phyloP scores from a whole-genome alignment of 2,113 vertebrate genomes.

The Perca flavescens region DNA sequence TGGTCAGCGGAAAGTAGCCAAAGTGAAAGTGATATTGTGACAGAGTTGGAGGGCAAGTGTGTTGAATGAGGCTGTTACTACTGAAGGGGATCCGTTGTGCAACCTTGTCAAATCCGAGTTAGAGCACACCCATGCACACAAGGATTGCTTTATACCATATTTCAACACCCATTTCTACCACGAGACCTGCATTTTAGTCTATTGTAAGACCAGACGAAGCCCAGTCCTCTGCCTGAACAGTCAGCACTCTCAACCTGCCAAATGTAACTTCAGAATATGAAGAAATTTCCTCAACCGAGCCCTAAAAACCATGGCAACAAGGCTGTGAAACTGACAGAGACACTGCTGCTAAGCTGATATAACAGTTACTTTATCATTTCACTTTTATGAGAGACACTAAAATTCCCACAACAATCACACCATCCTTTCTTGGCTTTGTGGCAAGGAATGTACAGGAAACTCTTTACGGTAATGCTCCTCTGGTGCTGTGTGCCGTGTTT shows the following conservation, averaged over 20 bases:
- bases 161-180: constrained; percentile 17
- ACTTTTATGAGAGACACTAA: constrained; percentile 59
- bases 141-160: neutral
- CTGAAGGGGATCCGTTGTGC: constrained; percentile 41
- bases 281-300: constrained; percentile 53
- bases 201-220: constrained; percentile 18
- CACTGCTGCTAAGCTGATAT: constrained; percentile 29
- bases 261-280: constrained; percentile 50
- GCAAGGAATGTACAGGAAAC: constrained; percentile 25
- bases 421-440: constrained; percentile 17
- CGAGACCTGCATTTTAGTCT: constrained; percentile 22
- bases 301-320: constrained; percentile 63
- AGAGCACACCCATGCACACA: neutral
- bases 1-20: constrained; percentile 45
- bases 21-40: constrained; percentile 61
- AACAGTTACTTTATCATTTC: constrained; percentile 49
- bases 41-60: constrained; percentile 36
- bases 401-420: constrained; percentile 51
- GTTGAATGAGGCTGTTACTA: constrained; percentile 54
- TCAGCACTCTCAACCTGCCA: constrained; percentile 44
- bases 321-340: constrained; percentile 35
- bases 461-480: constrained; percentile 40
- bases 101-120: constrained; percentile 40
- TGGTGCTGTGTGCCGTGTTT: neutral
- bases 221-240: neutral